Base-by-base conservation (phyloP, 1,140 invertebrate species). In the Dendrolimus kikuchii region DNA sequence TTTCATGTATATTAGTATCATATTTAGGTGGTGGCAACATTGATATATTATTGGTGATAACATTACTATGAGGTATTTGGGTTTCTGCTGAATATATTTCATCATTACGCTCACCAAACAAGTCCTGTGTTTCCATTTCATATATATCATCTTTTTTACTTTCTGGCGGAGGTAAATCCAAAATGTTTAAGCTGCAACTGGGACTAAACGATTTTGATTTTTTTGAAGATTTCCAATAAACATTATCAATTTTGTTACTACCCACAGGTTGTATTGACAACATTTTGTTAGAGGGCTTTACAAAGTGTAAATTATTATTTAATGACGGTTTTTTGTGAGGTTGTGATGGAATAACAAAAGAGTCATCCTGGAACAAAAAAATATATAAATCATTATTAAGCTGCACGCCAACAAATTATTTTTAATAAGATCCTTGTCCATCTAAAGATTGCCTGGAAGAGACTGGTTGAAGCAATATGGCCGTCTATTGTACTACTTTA, bases 351-450 rank as follows among this genome's bases (percentile, higher is more conserved):
- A 44, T 64, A 49, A 79, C 60, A 46, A 82, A 77, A 2, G 82
- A 82, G 38, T 84, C 80, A 46, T 86, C 82, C 82, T 84, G 69
- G 53, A 71, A 71, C 55, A 47, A 60, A 57, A 36, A 46, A 40
- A 46, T 46, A 46, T 4, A 38, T 41, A 48, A 54, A 46, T n/a
- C 36, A 38, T 38, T 44, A 43, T 52, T 36, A 48, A 47, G 23
- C 8, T 49, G 46, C 23, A 23, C 23, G 3, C 3, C 23, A 23
- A 23, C 23, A 23, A 23, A 23, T 3, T 23, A 23, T 23, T 23
- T 23, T 2, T 1, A 23, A 23, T 23, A 23, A 23, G 23, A 2
- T 23, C 23, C 23, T 23, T 23, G 23, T 23, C 23, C 3, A 23
- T 23, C 23, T n/a, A n/a, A n/a, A n/a, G n/a, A n/a, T n/a, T n/a